These are phyloP conservation scores for Pipistrellus kuhlii DNA, from an alignment of 2,797 vertebrate genomes.

Conservation along the genomic window DNA sequence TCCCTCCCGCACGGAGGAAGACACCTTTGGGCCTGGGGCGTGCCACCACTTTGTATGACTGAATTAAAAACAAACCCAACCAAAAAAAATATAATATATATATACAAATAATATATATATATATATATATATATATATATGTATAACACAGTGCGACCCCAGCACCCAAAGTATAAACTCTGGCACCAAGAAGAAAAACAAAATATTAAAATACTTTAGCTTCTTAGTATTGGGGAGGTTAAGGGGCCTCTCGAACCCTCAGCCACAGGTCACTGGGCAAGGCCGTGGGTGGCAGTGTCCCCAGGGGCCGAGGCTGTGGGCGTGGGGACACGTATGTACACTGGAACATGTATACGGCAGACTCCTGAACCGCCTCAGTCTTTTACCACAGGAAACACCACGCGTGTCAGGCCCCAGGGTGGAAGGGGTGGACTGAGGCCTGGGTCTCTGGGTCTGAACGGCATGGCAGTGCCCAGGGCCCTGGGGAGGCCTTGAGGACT, in stretches of 20 bases:
- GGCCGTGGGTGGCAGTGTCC: not conserved
- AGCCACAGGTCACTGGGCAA: not conserved
- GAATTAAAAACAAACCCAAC: slow-evolving; percentile 83
- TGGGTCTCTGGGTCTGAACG: not conserved
- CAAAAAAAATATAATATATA: slow-evolving; percentile 84
- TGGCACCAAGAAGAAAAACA: slow-evolving; percentile 84
- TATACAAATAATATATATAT: slow-evolving; percentile 69
- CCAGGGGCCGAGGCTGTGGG: no score
- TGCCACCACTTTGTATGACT: slow-evolving; percentile 71
- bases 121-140: slow-evolving; percentile 64
- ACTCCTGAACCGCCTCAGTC: slow-evolving; percentile 56
- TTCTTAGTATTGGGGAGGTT: slow-evolving; percentile 87
- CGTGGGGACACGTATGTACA: slow-evolving; percentile 1
- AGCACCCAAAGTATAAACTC: slow-evolving; percentile 86
- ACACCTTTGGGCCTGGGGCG: slow-evolving; percentile 53
- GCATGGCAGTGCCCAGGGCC: slow-evolving; percentile 55
- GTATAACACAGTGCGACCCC: slow-evolving; percentile 83
- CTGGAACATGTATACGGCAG: not conserved
- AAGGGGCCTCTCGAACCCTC: slow-evolving; percentile 78
- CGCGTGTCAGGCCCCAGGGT: slow-evolving; percentile 70
- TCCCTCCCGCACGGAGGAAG: slow-evolving; percentile 5
- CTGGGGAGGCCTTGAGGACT: slow-evolving; percentile 25
- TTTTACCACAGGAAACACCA: slow-evolving; percentile 89
- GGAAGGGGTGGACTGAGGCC: not conserved
- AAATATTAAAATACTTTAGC: slow-evolving; percentile 89